A percentile compares a stretch with the other conserved stretches of the same genome.
Conservation (phyloP, 2,888 invertebrate genomes). For the Notodonta dromedarius region DNA sequence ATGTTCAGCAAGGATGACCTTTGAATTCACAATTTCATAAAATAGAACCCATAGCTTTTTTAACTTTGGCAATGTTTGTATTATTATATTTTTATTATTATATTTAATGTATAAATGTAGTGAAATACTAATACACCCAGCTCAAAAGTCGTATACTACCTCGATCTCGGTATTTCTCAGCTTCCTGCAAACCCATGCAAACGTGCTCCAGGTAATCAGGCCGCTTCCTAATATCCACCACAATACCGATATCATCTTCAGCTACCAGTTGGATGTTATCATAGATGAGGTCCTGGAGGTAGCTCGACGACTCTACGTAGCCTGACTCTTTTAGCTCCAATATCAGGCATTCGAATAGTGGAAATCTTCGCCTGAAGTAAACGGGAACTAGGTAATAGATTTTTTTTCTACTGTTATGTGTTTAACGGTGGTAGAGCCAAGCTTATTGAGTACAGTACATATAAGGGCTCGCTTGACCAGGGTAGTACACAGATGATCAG, state of each 20-base stretch:
- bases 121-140: too few relatives aligned
- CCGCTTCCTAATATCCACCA: conserved; percentile 67
- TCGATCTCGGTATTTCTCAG: conserved; percentile 66
- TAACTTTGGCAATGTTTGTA: too few relatives aligned
- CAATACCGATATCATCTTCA: conserved; percentile 80
- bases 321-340: conserved; percentile 82
- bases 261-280: conserved; percentile 79
- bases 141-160: conserved; percentile 43
- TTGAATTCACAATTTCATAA: neutral
- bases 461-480: too few relatives aligned
- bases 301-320: conserved; percentile 73
- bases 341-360: conserved; percentile 81
- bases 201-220: conserved; percentile 68
- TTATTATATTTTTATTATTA: too few relatives aligned
- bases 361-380: conserved; percentile 73
- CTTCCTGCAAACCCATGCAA: conserved; percentile 54
- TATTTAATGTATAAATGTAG: too few relatives aligned
- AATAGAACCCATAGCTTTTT: neutral
- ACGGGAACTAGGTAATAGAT: neutral
- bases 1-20: too few relatives aligned
- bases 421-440: too few relatives aligned
- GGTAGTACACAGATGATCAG: too few relatives aligned
- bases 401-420: too few relatives aligned
- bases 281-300: conserved; percentile 81
- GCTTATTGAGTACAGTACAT: too few relatives aligned